Evolutionary conservation across 2,797 vertebrate genomes (phyloP), one percentile per base, ranked within the genome.

Genomic region (Pristis pectinata): DNA sequence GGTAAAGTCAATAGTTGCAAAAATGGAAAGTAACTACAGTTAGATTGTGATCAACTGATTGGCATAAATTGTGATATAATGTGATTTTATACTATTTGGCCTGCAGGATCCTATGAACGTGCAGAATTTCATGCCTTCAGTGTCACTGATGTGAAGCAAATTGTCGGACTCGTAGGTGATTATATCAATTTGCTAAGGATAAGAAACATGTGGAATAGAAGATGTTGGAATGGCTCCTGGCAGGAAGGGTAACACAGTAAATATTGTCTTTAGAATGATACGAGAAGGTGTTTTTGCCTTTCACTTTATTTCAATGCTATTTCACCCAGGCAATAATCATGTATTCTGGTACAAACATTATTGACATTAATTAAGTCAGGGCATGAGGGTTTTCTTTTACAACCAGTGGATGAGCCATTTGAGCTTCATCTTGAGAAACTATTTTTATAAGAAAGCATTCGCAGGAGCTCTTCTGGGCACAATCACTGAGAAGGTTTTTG

Each of bases 131-230:
- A 99, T 0, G 98, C 99, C 76, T 97, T 99, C 96, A 97, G 98
- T 92, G 97, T 99, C 95, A 97, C 98, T 70, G 98, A 99, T 93
- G 97, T 97, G 95, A 95, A 96, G 94, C 96, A 97, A 94, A 95
- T 67, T 89, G 97, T 96, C 79, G 97, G 3, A 1, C 94, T 95
- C 5, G 96, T 97, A 56, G 97, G 96, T 37, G 96, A 96, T 41
- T 94, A 96, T 74, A 94, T 98, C 17, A 96, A 97, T 85, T 97
- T 99, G 6, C 96, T 99, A 9, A 96, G 98, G 93, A 97, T 99
- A 95, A 97, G 97, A 95, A 99, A 99, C 95, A 98, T 99, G 0
- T 99, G 99, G 99, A 99, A 99, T 10, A 97, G 99, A 94, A 97
- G 97, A 64, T 98, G 98, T 96, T 98, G 98, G 98, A 97, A 96